phyloP scores from a whole-genome alignment of 2,888 invertebrate species.

The Mayetiola destructor region DNA sequence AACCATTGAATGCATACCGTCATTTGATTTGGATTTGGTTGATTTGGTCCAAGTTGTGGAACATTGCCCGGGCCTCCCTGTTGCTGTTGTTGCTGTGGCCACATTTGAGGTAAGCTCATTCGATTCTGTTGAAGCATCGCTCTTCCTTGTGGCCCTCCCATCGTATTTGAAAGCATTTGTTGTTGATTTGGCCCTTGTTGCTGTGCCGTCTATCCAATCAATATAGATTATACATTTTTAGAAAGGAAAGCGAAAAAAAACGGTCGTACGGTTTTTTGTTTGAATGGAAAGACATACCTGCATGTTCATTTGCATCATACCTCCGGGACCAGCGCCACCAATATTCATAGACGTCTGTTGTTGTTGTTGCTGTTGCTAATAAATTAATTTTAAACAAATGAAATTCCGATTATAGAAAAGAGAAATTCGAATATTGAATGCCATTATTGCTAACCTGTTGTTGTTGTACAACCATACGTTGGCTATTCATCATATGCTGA shows the following conservation, averaged over 20 bases:
- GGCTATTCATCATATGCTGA: constrained; percentile 17
- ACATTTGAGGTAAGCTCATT: not conserved
- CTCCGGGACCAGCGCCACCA: not conserved
- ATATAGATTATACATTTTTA: not conserved
- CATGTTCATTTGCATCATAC: constrained; percentile 1
- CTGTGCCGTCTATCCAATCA: not conserved
- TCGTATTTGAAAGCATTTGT: not conserved
- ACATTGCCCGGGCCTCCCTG: too few species aligned
- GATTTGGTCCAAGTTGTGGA: too few species aligned
- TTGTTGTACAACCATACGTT: not conserved
- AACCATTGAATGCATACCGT: too few species aligned
- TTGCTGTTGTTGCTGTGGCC: constrained; percentile 10
- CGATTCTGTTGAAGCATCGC: not conserved
- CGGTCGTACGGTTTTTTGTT: too few species aligned
- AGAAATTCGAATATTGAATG: not conserved
- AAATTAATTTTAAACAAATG: too few species aligned
- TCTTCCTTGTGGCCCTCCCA: constrained; percentile 6
- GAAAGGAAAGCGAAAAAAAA: too few species aligned
- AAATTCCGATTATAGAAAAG: too few species aligned
- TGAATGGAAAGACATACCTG: not conserved
- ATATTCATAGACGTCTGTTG: constrained; percentile 1
- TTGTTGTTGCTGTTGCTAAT: not conserved
- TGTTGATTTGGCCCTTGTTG: not conserved
- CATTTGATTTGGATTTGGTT: too few species aligned
- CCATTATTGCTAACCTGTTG: not conserved